These are phyloP conservation scores for Enteromius treurensis DNA, from an alignment of 2,797 vertebrate species.

Conservation along the genomic window DNA sequence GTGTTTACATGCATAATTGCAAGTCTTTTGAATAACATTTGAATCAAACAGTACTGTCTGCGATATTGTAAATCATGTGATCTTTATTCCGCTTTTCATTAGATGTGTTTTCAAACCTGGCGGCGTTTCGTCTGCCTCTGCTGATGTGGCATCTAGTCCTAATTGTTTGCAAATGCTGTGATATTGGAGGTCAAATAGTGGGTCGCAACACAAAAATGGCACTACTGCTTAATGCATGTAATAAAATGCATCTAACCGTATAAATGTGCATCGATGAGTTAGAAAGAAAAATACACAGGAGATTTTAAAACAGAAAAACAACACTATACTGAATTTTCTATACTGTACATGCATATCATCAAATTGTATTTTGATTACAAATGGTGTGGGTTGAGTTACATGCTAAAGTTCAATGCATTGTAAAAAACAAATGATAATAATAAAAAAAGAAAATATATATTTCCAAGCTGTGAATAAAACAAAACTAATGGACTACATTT, in stretches of 20 bases:
- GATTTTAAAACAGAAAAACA: no score
- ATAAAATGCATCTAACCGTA: not conserved
- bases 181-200: not conserved
- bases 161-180: not conserved
- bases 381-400: not conserved
- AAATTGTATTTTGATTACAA: not conserved
- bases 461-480: no score
- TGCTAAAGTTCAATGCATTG: no score
- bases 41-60: not conserved
- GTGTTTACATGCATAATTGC: not conserved
- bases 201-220: not conserved
- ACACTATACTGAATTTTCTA: no score
- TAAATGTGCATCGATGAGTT: not conserved
- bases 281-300: not conserved
- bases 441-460: no score
- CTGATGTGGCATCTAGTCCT: not conserved
- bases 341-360: not conserved
- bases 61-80: not conserved
- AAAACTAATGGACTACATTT: no score
- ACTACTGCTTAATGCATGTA: not conserved
- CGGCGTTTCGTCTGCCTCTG: not conserved
- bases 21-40: not conserved
- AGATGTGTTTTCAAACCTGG: not conserved
- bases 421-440: no score
- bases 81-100: not conserved